Evolutionary conservation across 2,113 vertebrate genomes (phyloP).

Genomic region (Ascaphus truei): DNA sequence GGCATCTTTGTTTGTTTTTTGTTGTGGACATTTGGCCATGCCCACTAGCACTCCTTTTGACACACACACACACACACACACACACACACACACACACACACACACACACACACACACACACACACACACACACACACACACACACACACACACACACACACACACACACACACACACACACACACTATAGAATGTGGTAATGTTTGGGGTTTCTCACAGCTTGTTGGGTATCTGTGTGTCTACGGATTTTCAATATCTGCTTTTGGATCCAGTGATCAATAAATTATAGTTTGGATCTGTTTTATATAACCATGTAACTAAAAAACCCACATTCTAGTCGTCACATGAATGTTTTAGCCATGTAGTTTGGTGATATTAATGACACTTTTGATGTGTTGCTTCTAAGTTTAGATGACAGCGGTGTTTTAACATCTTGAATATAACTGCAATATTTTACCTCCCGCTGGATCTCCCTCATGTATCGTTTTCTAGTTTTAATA

Average conservation of each 20-base stretch:
- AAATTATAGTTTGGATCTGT: conserved; percentile 14
- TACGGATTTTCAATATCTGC: conserved; percentile 6
- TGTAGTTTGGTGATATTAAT: conserved; percentile 6
- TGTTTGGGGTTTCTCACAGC: no score
- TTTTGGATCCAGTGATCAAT: conserved; percentile 11
- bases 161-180: no score
- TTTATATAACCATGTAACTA: neutral
- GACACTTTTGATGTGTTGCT: conserved; percentile 28
- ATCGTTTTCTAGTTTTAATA: conserved; percentile 25
- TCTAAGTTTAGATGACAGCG: conserved; percentile 26
- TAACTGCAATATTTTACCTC: conserved; percentile 33
- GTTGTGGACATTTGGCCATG: no score
- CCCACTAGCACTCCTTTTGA: no score
- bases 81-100: no score
- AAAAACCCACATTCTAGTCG: neutral
- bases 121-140: no score
- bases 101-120: no score
- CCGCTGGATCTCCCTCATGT: conserved; percentile 23
- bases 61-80: no score
- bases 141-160: no score
- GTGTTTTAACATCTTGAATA: conserved; percentile 31
- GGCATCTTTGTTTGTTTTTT: no score
- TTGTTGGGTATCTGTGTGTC: no score
- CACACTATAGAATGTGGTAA: no score
- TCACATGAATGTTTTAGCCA: neutral